These are phyloP conservation scores for Spondyliosoma cantharus DNA, from an alignment of 2,797 vertebrate species.

Conservation along the genomic window DNA sequence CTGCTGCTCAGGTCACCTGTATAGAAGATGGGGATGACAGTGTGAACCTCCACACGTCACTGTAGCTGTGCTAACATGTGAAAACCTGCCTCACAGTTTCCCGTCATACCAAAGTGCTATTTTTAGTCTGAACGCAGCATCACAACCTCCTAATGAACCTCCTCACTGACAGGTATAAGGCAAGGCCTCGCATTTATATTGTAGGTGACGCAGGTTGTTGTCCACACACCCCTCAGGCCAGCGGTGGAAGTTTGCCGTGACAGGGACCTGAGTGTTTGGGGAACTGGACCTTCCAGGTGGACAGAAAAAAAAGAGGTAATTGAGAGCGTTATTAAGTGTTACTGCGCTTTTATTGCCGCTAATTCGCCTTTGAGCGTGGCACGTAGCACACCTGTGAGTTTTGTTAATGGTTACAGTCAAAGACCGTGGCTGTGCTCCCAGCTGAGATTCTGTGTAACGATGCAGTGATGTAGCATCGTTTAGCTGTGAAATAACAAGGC, in stretches of 20 bases:
- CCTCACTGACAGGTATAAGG: constrained; percentile 20
- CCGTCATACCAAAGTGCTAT: constrained; percentile 16
- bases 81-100: constrained; percentile 2
- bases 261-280: not conserved
- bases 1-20: not conserved
- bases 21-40: not conserved
- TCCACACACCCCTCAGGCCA: constrained; percentile 1
- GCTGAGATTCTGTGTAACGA: constrained; percentile 32
- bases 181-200: not conserved
- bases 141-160: constrained; percentile 10
- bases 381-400: constrained; percentile 40
- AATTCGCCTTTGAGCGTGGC: constrained; percentile 37
- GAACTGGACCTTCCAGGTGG: not conserved
- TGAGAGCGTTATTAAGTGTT: constrained; percentile 3
- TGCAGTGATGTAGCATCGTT: constrained; percentile 27
- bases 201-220: constrained; percentile 19
- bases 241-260: constrained; percentile 3
- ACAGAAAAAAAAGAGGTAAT: not conserved
- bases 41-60: not conserved
- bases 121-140: constrained; percentile 2
- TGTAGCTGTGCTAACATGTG: constrained; percentile 1
- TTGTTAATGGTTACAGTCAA: constrained; percentile 53
- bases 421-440: constrained; percentile 33
- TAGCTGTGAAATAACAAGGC: constrained; percentile 49
- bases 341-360: constrained; percentile 16